Base-by-base conservation (phyloP, 2,113 vertebrate genomes). In the Pantherophis guttatus region DNA sequence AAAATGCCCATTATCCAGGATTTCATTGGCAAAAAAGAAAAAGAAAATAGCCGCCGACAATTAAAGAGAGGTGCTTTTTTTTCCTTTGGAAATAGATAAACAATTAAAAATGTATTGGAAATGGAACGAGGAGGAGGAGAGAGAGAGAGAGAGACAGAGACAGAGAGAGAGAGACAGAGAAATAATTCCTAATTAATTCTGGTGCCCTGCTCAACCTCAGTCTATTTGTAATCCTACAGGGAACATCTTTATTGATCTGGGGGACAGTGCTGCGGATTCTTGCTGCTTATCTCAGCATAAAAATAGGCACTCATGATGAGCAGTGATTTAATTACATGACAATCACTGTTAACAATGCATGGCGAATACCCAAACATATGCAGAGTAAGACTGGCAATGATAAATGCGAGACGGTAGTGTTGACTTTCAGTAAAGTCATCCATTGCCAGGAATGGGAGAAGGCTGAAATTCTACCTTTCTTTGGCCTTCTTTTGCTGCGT, bases 281-380 rank as follows among this genome's bases (percentile, higher is more conserved):
- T 96, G 96, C 97, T 97, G 98, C 98, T 99, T 99, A 99, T 98
- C 98, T 99, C 98, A 97, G 98, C 98, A 99, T 98, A 99, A 98
- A 98, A 98, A 98, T 98, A 97, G 98, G 98, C 98, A 98, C 98
- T 98, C 95, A 97, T 98, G 98, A 99, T 97, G 98, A 98, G 98
- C 98, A 98, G 97, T 98, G 97, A 98, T 98, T 99, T 99, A 99
- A 99, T 99, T 99, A 99, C 98, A 98, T 99, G 98, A 98, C 98
- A 99, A 99, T 99, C 98, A 99, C 98, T 21, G 97, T 98, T 99
- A 99, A 99, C 98, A 98, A 98, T 98, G 98, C 97, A 97, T 97
- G 94, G 98, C 94, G 94, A 98, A 98, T 98, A 98, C 98, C 97
- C 97, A 97, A 62, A 97, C 97, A 98, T 98, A 98, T 97, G 97